Base-by-base conservation (phyloP, 2,797 vertebrate species). In the Coranthus polyacanthus region DNA sequence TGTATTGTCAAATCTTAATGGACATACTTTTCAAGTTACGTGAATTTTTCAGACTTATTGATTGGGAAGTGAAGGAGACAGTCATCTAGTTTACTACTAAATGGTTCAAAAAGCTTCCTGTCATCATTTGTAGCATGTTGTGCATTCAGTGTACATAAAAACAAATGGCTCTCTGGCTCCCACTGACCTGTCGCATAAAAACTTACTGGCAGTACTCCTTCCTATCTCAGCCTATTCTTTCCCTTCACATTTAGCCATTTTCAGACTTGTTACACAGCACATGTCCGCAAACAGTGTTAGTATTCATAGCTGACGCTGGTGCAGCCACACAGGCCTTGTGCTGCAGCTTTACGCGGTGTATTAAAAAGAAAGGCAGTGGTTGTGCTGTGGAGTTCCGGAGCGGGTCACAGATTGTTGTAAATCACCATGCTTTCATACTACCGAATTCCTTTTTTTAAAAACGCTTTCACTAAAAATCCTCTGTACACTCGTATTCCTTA, bases 241-340 rank as follows among this genome's bases (percentile, higher is more conserved):
- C 17, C 16, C 36, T 38, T 50, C 65, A 44, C 38, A 18, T 72
- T 74, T 56, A 42, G 63, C 54, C 32, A 42, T 77, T 85, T 68
- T 47, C 65, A 44, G 74, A 72, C 62, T 80, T 84, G 85, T 74
- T 78, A 75, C 78, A 61, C 81, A 69, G 75, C 58, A 66, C 72
- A 67, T 71, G 75, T 83, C 79, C 26, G 12, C 68, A 54, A 43
- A 24, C 37, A 10, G 20, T 67, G 85, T 92, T 88, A 75, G 88
- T 88, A 91, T 92, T 91, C 86, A 87, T 81, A 61, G 56, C 76
- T 26, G 72, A 59, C 32, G 64, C 84, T 68, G 70, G 44, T 77
- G 80, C 89, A 52, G 74, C 72, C 82, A 84, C 86, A 84, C 82
- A 47, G 66, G 65, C 68, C 75, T 81, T 78, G 68, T 84, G 77